These are phyloP conservation scores for Atlantisia rogersi DNA, from an alignment of 2,113 vertebrate species.

Conservation along the genomic window DNA sequence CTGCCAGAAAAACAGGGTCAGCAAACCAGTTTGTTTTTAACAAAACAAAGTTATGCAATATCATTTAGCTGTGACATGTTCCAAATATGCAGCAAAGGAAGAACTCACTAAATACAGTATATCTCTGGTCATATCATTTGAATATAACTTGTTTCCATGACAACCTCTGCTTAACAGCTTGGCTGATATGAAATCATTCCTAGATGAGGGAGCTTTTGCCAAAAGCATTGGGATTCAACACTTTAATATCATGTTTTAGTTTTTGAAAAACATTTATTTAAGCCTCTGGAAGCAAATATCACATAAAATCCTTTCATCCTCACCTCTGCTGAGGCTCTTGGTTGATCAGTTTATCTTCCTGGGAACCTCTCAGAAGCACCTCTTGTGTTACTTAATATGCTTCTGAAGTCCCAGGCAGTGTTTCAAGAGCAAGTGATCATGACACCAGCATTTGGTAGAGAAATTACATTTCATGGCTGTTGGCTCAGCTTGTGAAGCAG, in stretches of 20 bases:
- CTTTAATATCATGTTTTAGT: conserved; percentile 40
- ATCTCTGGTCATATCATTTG: conserved; percentile 71
- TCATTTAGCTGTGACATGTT: conserved; percentile 69
- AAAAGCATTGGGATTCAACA: conserved; percentile 55
- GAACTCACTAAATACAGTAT: conserved; percentile 73
- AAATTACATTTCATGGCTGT: conserved; percentile 45
- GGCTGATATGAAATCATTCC: conserved; percentile 74
- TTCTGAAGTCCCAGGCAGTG: conserved; percentile 53
- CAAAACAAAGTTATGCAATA: conserved; percentile 72
- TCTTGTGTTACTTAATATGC: conserved; percentile 48
- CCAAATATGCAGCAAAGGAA: conserved; percentile 67
- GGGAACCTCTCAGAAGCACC: neutral
- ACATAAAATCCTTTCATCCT: conserved; percentile 34
- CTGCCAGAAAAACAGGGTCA: conserved; percentile 21
- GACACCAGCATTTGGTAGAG: conserved; percentile 43
- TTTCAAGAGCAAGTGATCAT: conserved; percentile 61
- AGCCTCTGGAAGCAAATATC: conserved; percentile 50
- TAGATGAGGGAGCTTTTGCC: conserved; percentile 69
- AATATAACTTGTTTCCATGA: conserved; percentile 79
- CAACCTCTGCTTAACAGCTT: conserved; percentile 76
- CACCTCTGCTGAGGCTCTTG: neutral
- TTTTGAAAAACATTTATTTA: conserved; percentile 50
- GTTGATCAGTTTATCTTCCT: conserved; percentile 47
- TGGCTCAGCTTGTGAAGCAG: conserved; percentile 14
- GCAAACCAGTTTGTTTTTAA: conserved; percentile 58